Evolutionary conservation across 1,140 invertebrate species (phyloP).

Genomic region (Heliconius eleuchia): DNA sequence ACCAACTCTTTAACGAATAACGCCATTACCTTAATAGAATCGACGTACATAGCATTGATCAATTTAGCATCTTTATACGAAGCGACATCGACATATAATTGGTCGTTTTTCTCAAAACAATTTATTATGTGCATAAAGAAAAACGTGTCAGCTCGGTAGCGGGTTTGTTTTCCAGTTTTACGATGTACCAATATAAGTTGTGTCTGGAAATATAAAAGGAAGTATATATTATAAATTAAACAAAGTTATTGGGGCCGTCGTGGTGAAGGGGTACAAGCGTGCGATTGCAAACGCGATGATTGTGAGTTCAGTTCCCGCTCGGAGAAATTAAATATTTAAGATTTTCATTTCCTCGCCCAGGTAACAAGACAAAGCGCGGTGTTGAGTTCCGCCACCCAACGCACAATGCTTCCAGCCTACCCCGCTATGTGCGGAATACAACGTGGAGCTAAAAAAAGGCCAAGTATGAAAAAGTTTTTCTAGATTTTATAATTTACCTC

Average conservation of each 20-base stretch:
- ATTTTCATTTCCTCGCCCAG: too few species aligned
- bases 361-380: too few species aligned
- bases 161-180: slow-evolving; percentile 82
- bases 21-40: slow-evolving; percentile 85
- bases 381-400: too few species aligned
- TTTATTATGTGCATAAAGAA: slow-evolving; percentile 96
- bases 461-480: background rate
- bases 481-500: slow-evolving; percentile 71
- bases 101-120: slow-evolving; percentile 88
- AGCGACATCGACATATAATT: slow-evolving; percentile 90
- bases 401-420: too few species aligned
- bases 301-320: too few species aligned
- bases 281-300: too few species aligned
- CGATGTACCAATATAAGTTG: slow-evolving; percentile 87
- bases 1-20: too few species aligned
- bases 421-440: too few species aligned
- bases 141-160: slow-evolving; percentile 87
- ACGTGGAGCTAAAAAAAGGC: background rate
- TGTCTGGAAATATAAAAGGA: slow-evolving; percentile 80
- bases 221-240: background rate
- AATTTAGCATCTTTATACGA: slow-evolving; percentile 90
- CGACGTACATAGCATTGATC: slow-evolving; percentile 92
- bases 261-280: too few species aligned
- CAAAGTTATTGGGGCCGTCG: too few species aligned
- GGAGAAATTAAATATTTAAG: too few species aligned